A percentile compares a stretch with the other conserved stretches of the same genome.
Evolutionary conservation across 2,888 invertebrate species (phyloP).

Genomic region (Thumatha senex): DNA sequence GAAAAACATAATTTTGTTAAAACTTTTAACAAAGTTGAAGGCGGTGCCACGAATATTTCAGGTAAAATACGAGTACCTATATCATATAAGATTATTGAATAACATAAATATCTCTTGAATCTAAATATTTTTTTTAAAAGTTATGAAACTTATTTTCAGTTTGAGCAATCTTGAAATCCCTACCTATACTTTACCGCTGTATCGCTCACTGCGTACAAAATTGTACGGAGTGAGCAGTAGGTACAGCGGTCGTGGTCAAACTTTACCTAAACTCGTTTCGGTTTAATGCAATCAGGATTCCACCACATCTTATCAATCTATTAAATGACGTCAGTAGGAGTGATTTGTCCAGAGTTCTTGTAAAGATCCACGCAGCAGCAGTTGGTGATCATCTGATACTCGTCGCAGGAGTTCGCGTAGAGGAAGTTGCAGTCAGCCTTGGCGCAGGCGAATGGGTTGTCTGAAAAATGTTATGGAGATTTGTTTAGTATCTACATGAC

Average conservation of each 20-base stretch:
- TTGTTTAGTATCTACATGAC: not conserved
- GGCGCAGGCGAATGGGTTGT: slow-evolving; percentile 84
- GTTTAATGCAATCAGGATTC: slow-evolving; percentile 35
- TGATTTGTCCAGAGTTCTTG: slow-evolving; percentile 48
- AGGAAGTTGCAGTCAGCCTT: slow-evolving; percentile 88
- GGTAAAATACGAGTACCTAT: too few species aligned
- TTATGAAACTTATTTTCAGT: too few species aligned
- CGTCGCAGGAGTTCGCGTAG: slow-evolving; percentile 89
- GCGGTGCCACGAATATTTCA: too few species aligned
- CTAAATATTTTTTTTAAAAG: too few species aligned
- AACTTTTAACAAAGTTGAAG: too few species aligned
- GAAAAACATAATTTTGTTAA: not conserved
- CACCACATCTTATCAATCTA: not conserved
- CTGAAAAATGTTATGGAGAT: slow-evolving; percentile 39
- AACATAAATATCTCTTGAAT: too few species aligned
- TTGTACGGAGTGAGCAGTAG: too few species aligned
- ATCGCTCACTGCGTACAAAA: too few species aligned
- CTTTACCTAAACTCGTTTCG: slow-evolving; percentile 6
- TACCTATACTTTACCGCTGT: too few species aligned
- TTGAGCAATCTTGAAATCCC: too few species aligned
- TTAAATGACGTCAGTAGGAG: slow-evolving; percentile 36
- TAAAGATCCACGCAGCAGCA: slow-evolving; percentile 88
- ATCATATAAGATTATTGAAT: too few species aligned
- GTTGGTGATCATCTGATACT: slow-evolving; percentile 87
- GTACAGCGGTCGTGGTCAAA: too few species aligned